These are phyloP conservation scores for Phrynocephalus versicolor DNA, from an alignment of 2,113 vertebrate genomes.

Conservation along the genomic window DNA sequence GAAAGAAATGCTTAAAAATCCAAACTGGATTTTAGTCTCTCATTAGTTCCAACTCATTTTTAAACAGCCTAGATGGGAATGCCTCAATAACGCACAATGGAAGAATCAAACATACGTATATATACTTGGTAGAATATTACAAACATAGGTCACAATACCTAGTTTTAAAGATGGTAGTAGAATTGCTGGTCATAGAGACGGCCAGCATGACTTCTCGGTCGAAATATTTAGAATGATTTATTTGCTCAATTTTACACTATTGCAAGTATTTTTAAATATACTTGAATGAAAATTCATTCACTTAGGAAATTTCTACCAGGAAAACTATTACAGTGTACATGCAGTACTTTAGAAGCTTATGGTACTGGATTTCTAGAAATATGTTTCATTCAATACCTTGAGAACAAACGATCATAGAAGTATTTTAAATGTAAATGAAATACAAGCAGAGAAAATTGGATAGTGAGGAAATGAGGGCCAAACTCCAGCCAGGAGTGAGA, in stretches of 20 bases:
- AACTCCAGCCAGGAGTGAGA: conserved; percentile 7
- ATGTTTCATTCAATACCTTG: neutral
- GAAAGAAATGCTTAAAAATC: neutral
- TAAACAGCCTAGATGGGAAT: neutral
- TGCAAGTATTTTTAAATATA: conserved; percentile 43
- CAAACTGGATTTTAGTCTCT: neutral
- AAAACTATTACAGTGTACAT: conserved; percentile 4
- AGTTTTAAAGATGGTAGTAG: no score
- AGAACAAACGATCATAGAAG: neutral
- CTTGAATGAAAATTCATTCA: conserved; percentile 31
- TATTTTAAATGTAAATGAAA: conserved; percentile 10
- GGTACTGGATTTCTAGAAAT: neutral
- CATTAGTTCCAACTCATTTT: neutral
- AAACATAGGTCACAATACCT: no score
- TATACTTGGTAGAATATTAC: no score
- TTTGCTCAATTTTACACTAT: conserved; percentile 44
- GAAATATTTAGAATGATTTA: neutral
- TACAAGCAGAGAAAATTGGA: neutral
- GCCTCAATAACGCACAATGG: neutral
- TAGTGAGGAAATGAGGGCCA: conserved; percentile 6
- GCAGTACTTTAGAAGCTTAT: neutral
- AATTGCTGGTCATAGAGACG: no score
- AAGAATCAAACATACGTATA: no score
- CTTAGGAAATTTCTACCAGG: neutral
- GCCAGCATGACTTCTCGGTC: no score